Percentiles rank a stretch among this genome's conserved stretches.
phyloP scores from a whole-genome alignment of 2,113 vertebrate genomes.

The Procavia capensis region DNA sequence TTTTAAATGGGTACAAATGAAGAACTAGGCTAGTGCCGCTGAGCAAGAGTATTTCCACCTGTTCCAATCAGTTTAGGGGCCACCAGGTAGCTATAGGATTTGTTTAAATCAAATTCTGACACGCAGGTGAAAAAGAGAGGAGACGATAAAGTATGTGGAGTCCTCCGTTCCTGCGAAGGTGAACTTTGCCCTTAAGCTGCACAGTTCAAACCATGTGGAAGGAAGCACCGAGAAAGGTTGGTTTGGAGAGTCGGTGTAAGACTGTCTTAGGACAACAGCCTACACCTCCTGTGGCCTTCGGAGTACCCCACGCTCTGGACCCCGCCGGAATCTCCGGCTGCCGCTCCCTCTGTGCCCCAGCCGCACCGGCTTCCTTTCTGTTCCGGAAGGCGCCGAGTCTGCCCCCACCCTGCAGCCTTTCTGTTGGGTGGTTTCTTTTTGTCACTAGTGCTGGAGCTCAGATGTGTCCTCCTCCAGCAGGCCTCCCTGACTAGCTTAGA shows the following conservation, averaged over 20 bases:
- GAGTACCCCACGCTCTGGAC: not conserved
- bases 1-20: constrained; percentile 11
- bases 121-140: not conserved
- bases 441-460: not conserved
- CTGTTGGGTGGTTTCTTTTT: not conserved
- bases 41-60: not conserved
- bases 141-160: not conserved
- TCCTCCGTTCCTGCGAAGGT: not conserved
- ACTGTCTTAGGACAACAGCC: not conserved
- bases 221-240: no score
- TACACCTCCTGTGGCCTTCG: not conserved
- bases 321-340: not conserved
- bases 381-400: not conserved
- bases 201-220: no score
- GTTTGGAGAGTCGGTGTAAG: not conserved
- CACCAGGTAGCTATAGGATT: not conserved
- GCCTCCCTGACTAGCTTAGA: not conserved
- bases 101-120: not conserved
- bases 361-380: not conserved
- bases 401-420: not conserved
- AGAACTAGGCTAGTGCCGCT: not conserved
- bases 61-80: not conserved
- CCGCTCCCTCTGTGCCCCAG: not conserved
- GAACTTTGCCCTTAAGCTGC: not conserved
- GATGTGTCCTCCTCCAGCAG: not conserved